Conservation (phyloP, 2,113 vertebrate species). For the Charadrius vociferus region DNA sequence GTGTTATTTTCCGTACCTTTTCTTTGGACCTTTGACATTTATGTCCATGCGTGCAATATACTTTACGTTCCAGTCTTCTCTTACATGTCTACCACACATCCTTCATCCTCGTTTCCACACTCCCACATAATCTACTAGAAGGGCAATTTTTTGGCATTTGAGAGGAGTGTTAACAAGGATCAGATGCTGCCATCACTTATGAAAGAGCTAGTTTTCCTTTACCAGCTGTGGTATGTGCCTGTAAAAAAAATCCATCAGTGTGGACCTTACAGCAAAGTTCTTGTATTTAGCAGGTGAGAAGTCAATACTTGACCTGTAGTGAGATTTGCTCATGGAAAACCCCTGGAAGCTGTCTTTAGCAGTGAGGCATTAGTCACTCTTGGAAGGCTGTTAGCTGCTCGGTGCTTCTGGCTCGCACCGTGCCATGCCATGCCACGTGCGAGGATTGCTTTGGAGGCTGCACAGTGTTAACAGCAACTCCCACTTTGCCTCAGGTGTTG, state of each 20-base stretch:
- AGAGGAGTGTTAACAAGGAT: conserved; percentile 2
- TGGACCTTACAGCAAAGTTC: not conserved
- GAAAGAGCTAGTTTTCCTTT: not conserved
- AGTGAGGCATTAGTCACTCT: conserved; percentile 52
- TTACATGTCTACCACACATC: not conserved
- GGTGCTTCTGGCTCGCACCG: not conserved
- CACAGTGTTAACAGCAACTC: not conserved
- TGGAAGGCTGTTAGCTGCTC: conserved; percentile 22
- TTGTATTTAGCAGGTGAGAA: conserved; percentile 53
- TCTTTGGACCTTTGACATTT: not conserved
- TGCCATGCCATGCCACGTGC: not conserved
- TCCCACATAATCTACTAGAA: not conserved
- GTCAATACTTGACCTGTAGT: not conserved
- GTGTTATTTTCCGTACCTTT: not conserved
- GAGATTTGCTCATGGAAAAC: conserved; percentile 62
- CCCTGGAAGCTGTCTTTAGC: conserved; percentile 61
- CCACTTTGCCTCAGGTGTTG: conserved; percentile 62
- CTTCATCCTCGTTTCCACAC: not conserved
- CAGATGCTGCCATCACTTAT: conserved; percentile 32
- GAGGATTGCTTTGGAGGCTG: conserved; percentile 11
- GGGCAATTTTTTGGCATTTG: not conserved
- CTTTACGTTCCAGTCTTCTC: not conserved
- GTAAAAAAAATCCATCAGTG: not conserved
- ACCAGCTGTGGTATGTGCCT: not conserved
- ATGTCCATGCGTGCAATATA: fast-evolving